A percentile compares a stretch with the other conserved stretches of the same genome.
Conservation (phyloP, 2,888 invertebrate genomes). For the Diaphora mendica region DNA sequence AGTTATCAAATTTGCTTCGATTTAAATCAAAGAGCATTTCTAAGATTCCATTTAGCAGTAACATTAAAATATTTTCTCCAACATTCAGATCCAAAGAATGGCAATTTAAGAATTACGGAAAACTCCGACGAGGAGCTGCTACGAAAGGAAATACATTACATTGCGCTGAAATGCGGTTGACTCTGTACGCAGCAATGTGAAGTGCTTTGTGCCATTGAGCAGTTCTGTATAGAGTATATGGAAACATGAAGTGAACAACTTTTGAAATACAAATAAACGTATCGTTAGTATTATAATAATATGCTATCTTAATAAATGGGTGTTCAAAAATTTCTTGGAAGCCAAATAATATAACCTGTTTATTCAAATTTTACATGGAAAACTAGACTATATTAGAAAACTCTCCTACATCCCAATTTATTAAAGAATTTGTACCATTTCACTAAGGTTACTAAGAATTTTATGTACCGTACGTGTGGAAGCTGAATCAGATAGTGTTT, state of each 20-base stretch:
- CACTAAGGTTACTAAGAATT: neutral
- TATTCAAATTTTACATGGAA: neutral
- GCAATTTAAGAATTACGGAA: constrained; percentile 33
- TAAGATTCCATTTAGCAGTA: constrained; percentile 30
- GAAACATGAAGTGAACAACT: neutral
- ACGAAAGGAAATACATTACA: constrained; percentile 13
- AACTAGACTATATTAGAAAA: neutral
- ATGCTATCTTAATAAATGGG: too few relatives aligned
- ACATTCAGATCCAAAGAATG: constrained; percentile 27
- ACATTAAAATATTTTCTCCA: constrained; percentile 41
- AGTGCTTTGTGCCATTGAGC: constrained; percentile 3
- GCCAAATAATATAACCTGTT: too few relatives aligned
- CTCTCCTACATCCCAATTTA: neutral
- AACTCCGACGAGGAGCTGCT: constrained; percentile 6
- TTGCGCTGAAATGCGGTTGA: constrained; percentile 15
- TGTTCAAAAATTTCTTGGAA: too few relatives aligned
- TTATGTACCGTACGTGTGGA: neutral
- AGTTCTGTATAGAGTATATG: neutral
- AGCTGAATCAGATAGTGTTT: neutral
- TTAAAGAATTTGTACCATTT: neutral
- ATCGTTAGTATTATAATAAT: too few relatives aligned
- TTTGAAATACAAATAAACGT: too few relatives aligned
- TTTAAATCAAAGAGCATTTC: constrained; percentile 47
- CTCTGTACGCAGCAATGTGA: constrained; percentile 1
- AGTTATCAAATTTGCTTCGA: constrained; percentile 36